Evolutionary conservation across 2,888 invertebrate genomes (phyloP), one percentile per base, ranked within the genome.

Genomic region (Tanypteryx hageni): DNA sequence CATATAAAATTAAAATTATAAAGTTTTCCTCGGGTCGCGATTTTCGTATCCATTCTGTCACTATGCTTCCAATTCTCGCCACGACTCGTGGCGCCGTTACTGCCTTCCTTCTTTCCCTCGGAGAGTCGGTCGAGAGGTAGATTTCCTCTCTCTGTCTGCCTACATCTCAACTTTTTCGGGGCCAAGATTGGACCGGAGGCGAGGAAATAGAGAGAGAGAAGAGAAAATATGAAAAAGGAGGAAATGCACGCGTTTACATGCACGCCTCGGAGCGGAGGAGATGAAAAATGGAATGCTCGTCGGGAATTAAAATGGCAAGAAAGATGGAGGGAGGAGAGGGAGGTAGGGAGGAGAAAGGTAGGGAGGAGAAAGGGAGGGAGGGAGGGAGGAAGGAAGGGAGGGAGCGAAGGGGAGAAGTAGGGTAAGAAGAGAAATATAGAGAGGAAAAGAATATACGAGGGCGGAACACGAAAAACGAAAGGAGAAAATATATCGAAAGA

Each of bases 281-380:
- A 83, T 83, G 83, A 83, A 83, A 83, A 83, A 83, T 83, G 83
- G 83, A 56, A 56, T 14, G 83, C 57, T 83, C n/a, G 83, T 18
- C n/a, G n/a, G 83, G 83, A 92, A 92, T 93, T 93, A 93, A 93
- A 94, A 93, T 93, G 93, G 94, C 56, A 58, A 58, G 85, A 81
- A 27, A 82, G 44, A 44, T 59, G 86, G 82, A n/a, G 16, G 57
- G 58, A 58, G 27, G 76, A 84, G 76, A 4, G n/a, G 58, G 58
- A 14, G 13, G 58, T 11, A 27, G 22, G 56, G 16, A 68, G 27
- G 57, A 27, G 92, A 57, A 16, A 85, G 68, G 92, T 84, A 58
- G 61, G 27, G 64, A 11, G 59, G 58, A 83, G 86, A n/a, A 64
- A 16, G 7, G 4, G 61, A 61, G 18, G 18, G 18, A 16, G 11